phyloP scores from a whole-genome alignment of 2,113 vertebrate genomes.

The Thomomys bottae region DNA sequence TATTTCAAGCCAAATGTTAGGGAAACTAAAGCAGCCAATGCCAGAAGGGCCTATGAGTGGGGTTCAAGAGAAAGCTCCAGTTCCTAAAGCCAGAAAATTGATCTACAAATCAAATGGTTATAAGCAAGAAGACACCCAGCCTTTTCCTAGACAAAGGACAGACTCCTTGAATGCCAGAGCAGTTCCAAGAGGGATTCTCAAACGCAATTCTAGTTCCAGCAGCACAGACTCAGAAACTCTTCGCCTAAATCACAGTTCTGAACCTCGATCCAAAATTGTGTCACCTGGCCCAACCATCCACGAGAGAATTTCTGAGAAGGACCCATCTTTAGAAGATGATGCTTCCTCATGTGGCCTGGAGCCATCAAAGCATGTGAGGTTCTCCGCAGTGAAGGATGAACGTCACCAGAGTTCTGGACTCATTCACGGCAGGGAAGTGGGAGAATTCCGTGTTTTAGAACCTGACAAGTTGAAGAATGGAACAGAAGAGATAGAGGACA shows the following conservation, averaged over 20 bases:
- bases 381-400: slow-evolving; percentile 81
- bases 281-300: slow-evolving; percentile 77
- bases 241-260: slow-evolving; percentile 75
- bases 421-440: slow-evolving; percentile 78
- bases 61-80: slow-evolving; percentile 83
- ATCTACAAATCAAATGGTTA: slow-evolving; percentile 79
- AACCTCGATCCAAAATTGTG: slow-evolving; percentile 80
- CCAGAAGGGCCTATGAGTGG: slow-evolving; percentile 66
- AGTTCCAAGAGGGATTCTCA: slow-evolving; percentile 85
- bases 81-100: slow-evolving; percentile 93
- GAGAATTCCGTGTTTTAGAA: slow-evolving; percentile 86
- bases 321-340: slow-evolving; percentile 62
- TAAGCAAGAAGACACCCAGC: slow-evolving; percentile 75
- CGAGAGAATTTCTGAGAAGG: slow-evolving; percentile 81
- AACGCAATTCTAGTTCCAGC: slow-evolving; percentile 88
- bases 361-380: slow-evolving; percentile 90
- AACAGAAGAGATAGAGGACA: not conserved
- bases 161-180: slow-evolving; percentile 68
- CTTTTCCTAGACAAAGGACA: slow-evolving; percentile 63
- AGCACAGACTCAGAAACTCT: slow-evolving; percentile 89
- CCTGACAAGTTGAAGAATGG: slow-evolving; percentile 49
- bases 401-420: slow-evolving; percentile 71
- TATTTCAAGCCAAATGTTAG: slow-evolving; percentile 73
- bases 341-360: slow-evolving; percentile 78
- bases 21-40: slow-evolving; percentile 48